A percentile compares a stretch with the other conserved stretches of the same genome.
These are phyloP conservation scores for Berghia stephanieae DNA, from an alignment of 1,140 invertebrate genomes.

Conservation along the genomic window DNA sequence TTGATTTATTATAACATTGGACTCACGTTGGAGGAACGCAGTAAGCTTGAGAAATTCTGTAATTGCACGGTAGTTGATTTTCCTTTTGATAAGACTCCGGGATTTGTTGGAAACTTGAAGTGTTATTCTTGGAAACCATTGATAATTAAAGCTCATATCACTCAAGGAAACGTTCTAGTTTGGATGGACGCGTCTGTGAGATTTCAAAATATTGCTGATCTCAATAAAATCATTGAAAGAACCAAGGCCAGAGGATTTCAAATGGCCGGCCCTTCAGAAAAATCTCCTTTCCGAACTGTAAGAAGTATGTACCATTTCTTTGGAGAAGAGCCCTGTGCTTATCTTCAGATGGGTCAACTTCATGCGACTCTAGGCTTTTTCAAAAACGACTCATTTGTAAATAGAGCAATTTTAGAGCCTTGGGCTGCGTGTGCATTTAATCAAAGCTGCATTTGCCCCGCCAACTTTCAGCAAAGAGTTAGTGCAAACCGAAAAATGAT, in stretches of 20 bases:
- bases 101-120: background rate
- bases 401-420: constrained; percentile 26
- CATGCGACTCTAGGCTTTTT: background rate
- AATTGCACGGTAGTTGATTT: constrained; percentile 11
- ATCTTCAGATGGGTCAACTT: background rate
- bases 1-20: constrained; percentile 20
- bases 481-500: too few species aligned
- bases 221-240: background rate
- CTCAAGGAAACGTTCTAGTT: background rate
- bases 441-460: constrained; percentile 10
- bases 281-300: constrained; percentile 6
- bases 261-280: background rate
- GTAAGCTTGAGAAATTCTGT: background rate
- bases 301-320: constrained; percentile 28
- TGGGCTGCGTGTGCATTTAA: constrained; percentile 20
- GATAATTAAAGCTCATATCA: background rate
- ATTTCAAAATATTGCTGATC: background rate
- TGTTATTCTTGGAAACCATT: constrained; percentile 22
- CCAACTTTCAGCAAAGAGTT: too few species aligned
- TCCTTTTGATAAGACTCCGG: constrained; percentile 19
- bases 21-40: background rate
- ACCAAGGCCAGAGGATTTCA: background rate
- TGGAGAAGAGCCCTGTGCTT: constrained; percentile 26
- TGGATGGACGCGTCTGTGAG: constrained; percentile 26
- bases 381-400: constrained; percentile 14